Evolutionary conservation across 2,797 vertebrate genomes (phyloP).

Genomic region (Tenualosa thibaudeaui): DNA sequence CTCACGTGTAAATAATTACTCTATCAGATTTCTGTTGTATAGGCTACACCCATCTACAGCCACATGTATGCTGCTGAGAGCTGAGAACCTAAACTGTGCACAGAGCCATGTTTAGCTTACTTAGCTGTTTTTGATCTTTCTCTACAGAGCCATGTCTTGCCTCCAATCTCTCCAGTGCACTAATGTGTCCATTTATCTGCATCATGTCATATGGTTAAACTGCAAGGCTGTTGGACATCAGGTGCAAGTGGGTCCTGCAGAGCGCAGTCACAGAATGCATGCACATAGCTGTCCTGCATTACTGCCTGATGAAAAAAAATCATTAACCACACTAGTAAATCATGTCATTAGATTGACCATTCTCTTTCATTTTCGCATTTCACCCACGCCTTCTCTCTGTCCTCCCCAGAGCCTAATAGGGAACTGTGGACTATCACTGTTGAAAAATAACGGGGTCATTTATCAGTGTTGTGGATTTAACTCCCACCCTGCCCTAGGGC

Average conservation of each 20-base stretch:
- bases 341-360: background rate
- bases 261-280: constrained; percentile 11
- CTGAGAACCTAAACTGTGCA: background rate
- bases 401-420: background rate
- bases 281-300: background rate
- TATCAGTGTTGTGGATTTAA: background rate
- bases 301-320: background rate
- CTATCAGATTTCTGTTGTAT: background rate
- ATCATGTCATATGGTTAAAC: constrained; percentile 29
- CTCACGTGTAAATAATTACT: background rate
- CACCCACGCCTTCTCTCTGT: background rate
- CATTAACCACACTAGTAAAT: background rate
- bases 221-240: background rate
- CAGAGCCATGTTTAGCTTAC: background rate
- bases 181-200: constrained; percentile 40
- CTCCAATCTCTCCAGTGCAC: background rate
- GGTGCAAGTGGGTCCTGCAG: constrained; percentile 1
- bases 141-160: background rate
- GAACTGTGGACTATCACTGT: background rate
- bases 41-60: background rate
- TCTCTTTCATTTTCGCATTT: background rate
- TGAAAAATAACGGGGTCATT: background rate
- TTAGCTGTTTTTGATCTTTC: background rate
- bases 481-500: background rate
- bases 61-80: background rate